Conservation (phyloP, 1,140 invertebrate species). For the Nautilus pompilius region DNA sequence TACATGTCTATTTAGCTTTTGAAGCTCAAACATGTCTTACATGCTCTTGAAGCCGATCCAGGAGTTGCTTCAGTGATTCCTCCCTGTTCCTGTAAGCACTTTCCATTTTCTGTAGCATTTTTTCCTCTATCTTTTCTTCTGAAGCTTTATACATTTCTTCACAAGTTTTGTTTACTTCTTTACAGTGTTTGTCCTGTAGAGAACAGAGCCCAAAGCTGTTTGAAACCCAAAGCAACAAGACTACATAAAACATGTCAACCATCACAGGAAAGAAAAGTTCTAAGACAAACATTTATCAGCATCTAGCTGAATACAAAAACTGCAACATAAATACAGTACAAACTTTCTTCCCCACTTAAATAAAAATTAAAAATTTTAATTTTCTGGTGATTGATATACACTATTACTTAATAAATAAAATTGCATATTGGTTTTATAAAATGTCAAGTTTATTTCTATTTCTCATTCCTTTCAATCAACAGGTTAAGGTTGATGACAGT, state of each 20-base stretch:
- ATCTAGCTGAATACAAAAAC: background rate
- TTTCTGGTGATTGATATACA: background rate
- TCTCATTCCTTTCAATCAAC: too few relatives aligned
- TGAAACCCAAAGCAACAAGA: too few relatives aligned
- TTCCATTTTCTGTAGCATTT: constrained; percentile 48
- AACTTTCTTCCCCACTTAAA: background rate
- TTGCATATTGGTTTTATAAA: too few relatives aligned
- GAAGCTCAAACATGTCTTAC: constrained; percentile 24
- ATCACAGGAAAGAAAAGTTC: background rate
- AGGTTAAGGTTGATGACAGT: too few relatives aligned
- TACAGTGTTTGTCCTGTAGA: constrained; percentile 42
- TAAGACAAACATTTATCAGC: background rate
- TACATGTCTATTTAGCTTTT: background rate
- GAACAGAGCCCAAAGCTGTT: constrained; percentile 4
- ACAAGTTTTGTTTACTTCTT: constrained; percentile 45
- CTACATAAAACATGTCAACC: background rate
- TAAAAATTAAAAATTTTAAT: background rate
- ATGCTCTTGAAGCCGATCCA: constrained; percentile 44
- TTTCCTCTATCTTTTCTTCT: constrained; percentile 46
- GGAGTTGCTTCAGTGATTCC: constrained; percentile 37
- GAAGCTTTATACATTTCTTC: constrained; percentile 36
- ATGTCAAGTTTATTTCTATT: too few relatives aligned
- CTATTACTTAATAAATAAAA: too few relatives aligned
- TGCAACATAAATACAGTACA: background rate
- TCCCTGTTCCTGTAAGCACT: constrained; percentile 47